phyloP scores from a whole-genome alignment of 2,888 invertebrate species.

The Listrodromus nycthemerus region DNA sequence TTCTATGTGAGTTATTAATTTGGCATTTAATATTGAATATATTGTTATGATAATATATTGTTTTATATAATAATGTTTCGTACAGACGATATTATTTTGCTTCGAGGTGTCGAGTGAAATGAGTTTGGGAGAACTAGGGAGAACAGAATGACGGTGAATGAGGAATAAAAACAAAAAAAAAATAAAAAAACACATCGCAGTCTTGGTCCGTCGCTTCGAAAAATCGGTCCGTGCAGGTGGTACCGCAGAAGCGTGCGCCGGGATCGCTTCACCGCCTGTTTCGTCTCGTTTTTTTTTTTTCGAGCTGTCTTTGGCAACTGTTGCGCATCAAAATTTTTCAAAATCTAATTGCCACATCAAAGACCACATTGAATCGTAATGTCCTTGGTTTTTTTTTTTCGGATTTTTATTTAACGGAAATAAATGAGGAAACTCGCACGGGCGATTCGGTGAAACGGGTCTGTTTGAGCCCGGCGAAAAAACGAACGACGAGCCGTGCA shows the following conservation, averaged over 20 bases:
- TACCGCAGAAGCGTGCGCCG: slow-evolving; percentile 54
- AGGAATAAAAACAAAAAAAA: too few relatives aligned
- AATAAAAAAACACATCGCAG: slow-evolving; percentile 3
- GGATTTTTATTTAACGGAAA: background rate
- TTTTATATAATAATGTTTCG: too few relatives aligned
- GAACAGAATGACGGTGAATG: background rate
- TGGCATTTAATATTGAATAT: too few relatives aligned
- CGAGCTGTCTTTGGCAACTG: background rate
- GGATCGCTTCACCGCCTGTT: slow-evolving; percentile 6
- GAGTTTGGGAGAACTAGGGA: background rate
- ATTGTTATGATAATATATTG: too few relatives aligned
- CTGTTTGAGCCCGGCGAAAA: background rate
- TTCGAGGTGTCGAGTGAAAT: background rate
- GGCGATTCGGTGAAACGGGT: slow-evolving; percentile 15
- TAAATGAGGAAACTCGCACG: background rate
- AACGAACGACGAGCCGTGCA: slow-evolving; percentile 18
- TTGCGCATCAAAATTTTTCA: background rate
- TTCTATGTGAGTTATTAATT: too few relatives aligned
- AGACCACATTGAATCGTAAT: background rate
- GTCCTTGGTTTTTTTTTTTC: background rate
- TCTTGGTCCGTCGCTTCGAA: slow-evolving; percentile 57
- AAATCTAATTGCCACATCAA: background rate
- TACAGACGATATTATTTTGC: background rate
- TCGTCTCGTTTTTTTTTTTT: slow-evolving; percentile 5
- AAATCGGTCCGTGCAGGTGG: slow-evolving; percentile 61